A percentile compares a stretch with the other conserved stretches of the same genome.
Conservation (phyloP, 2,797 vertebrate genomes). For the Psittacula echo region DNA sequence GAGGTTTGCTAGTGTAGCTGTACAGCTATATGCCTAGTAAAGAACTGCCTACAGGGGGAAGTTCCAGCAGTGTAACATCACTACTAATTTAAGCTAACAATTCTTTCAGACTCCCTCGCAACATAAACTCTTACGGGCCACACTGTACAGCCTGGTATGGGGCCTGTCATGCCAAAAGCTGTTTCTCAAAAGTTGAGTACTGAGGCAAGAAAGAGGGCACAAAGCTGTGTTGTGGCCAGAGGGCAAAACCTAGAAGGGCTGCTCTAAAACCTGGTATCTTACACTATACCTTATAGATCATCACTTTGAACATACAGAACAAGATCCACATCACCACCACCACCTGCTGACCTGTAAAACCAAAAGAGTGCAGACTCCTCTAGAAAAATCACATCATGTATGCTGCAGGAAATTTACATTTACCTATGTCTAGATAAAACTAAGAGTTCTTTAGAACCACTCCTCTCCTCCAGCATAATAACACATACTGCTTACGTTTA, state of each 20-base stretch:
- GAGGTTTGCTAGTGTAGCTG: background rate
- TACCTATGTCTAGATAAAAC: background rate
- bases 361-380: background rate
- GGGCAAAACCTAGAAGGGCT: background rate
- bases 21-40: background rate
- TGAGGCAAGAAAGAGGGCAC: background rate
- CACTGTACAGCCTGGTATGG: background rate
- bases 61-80: background rate
- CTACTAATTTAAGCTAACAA: background rate
- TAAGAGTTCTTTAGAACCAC: background rate
- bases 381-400: background rate
- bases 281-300: accelerated
- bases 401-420: background rate
- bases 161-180: background rate
- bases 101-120: background rate
- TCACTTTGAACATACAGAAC: accelerated
- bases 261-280: background rate
- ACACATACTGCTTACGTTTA: accelerated
- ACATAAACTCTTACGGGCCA: accelerated
- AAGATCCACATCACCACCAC: background rate
- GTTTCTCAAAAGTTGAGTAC: accelerated
- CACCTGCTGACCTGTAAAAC: background rate
- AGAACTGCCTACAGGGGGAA: background rate
- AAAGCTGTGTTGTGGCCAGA: background rate
- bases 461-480: background rate